Base-by-base conservation (phyloP, 2,797 vertebrate genomes). In the Gymnocypris eckloni region DNA sequence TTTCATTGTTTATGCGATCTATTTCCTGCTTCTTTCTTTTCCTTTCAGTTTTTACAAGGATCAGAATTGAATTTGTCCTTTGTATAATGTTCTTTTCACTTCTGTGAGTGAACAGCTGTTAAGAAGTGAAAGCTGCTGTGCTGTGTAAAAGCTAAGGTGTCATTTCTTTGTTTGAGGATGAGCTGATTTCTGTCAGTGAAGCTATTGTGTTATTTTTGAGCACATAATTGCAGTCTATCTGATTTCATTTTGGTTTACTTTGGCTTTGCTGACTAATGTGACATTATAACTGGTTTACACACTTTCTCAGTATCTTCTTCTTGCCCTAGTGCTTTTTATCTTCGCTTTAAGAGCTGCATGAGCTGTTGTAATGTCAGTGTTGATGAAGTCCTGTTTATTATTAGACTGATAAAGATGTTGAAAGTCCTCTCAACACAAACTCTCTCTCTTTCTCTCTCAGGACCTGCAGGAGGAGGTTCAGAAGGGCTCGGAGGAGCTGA, bases 401-500 rank as follows among this genome's bases (percentile, higher is more conserved):
- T 52, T 54, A 54, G 25, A 15, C 54, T 1, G 6, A 37, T 37
- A 39, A 37, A 69, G 15, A 71, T 77, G 48, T 48, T 48, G 67
- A 70, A 39, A 39, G 67, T 4, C 22, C 48, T 37, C 25, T 52
- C 8, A 33, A 25, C 41, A 56, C 43, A 41, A 39, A 50, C n/a
- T 16, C 3, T 52, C 2, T 73, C 39, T 54, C 6, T 48, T 13
- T 54, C 22, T 72, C 20, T 76, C 11, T 33, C 88, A 99, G 98
- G 98, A 98, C 90, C 95, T 99, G 87, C 98, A 99, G 90, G 96
- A 96, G 92, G 98, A 98, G 92, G 97, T 99, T 73, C 96, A 97
- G 8, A 95, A 93, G 86, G 98, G 99, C 89, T 97, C 91, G 54
- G 95, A 87, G 91, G 97, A 96, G 67, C 93, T 99, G 84, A 96